A percentile compares a stretch with the other conserved stretches of the same genome.
Evolutionary conservation across 2,888 invertebrate genomes (phyloP).

Genomic region (Lysandra coridon): DNA sequence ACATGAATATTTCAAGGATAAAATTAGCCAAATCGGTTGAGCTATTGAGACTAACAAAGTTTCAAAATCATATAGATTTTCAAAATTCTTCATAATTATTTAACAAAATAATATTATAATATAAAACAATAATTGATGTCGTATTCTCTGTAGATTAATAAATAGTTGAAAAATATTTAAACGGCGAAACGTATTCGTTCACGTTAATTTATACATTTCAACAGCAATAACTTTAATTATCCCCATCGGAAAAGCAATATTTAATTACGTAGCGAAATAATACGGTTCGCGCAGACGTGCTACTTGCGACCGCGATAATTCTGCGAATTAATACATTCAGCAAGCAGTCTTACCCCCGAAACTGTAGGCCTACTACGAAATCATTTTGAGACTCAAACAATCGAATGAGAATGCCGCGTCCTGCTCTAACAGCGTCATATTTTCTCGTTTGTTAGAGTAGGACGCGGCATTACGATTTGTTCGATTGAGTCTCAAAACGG

Average conservation of each 20-base stretch:
- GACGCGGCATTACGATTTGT: no score
- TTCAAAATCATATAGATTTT: no score
- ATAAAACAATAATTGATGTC: neutral
- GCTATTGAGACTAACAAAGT: no score
- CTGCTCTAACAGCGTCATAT: no score
- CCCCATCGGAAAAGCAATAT: slow-evolving; percentile 1
- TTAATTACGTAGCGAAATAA: slow-evolving; percentile 3
- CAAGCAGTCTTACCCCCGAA: neutral
- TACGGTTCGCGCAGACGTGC: neutral
- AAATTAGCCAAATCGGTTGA: no score
- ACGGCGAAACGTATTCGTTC: neutral
- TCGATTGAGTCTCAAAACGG: no score
- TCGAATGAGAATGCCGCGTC: no score
- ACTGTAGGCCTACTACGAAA: no score
- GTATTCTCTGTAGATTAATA: slow-evolving; percentile 14
- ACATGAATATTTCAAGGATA: no score
- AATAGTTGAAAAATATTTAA: neutral
- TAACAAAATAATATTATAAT: neutral
- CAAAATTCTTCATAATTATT: neutral
- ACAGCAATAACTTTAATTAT: neutral
- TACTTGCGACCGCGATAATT: neutral
- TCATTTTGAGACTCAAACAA: no score
- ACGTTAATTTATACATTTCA: slow-evolving; percentile 12
- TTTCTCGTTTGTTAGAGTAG: no score
- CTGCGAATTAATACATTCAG: neutral